phyloP scores from a whole-genome alignment of 2,797 vertebrate genomes.

The Hippoglossus hippoglossus region DNA sequence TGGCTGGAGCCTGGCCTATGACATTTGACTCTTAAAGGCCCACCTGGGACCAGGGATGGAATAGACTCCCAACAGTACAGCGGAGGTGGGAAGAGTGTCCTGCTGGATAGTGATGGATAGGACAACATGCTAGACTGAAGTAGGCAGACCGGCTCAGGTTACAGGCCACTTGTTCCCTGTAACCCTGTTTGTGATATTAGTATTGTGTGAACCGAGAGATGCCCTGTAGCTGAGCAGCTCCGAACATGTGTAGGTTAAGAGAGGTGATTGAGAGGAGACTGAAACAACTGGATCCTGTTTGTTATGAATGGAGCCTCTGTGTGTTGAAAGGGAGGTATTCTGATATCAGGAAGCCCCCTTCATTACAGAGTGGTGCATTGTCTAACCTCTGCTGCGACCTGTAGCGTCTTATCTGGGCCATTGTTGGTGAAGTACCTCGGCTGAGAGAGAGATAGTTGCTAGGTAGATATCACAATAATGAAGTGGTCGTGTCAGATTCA shows the following conservation, averaged over 20 bases:
- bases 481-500: conserved; percentile 49
- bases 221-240: conserved; percentile 49
- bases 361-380: conserved; percentile 37
- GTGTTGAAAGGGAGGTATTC: conserved; percentile 34
- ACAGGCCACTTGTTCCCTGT: conserved; percentile 58
- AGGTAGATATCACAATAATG: conserved; percentile 43
- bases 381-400: conserved; percentile 39
- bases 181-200: conserved; percentile 64
- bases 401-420: conserved; percentile 39
- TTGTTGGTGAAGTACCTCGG: conserved; percentile 51
- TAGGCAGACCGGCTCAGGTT: conserved; percentile 64
- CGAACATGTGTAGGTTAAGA: conserved; percentile 52
- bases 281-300: conserved; percentile 49
- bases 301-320: conserved; percentile 56
- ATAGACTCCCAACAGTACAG: conserved; percentile 67
- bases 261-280: conserved; percentile 40
- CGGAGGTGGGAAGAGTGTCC: conserved; percentile 63
- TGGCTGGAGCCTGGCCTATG: conserved; percentile 69
- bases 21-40: conserved; percentile 81
- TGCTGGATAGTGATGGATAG: conserved; percentile 70
- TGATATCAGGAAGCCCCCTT: conserved; percentile 46
- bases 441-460: conserved; percentile 31
- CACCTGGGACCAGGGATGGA: conserved; percentile 77
- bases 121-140: conserved; percentile 56
- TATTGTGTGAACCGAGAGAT: conserved; percentile 50